phyloP scores from a whole-genome alignment of 2,797 vertebrate genomes.

The Enteromius mattozi region DNA sequence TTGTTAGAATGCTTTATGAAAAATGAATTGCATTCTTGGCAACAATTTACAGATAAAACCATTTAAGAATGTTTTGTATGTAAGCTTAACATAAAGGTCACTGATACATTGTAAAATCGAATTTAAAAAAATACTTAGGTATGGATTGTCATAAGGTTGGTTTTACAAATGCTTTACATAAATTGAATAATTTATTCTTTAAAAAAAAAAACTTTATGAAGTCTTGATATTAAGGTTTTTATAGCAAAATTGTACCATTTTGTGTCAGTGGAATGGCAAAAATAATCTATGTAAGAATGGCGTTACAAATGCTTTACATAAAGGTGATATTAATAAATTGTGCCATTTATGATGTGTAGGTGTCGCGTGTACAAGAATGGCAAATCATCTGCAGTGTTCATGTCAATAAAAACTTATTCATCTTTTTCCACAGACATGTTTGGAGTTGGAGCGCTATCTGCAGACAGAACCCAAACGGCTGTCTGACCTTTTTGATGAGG shows the following conservation, averaged over 20 bases:
- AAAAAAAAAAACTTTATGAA: too few relatives aligned
- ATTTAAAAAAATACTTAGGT: too few relatives aligned
- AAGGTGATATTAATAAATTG: background rate
- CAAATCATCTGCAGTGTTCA: background rate
- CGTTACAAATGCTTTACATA: background rate
- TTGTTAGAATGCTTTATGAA: background rate
- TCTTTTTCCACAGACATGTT: constrained; percentile 85
- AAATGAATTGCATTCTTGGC: background rate
- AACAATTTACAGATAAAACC: background rate
- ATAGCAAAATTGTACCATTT: background rate
- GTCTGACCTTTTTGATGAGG: constrained; percentile 92
- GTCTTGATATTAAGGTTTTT: background rate
- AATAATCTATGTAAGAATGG: background rate
- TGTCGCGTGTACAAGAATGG: background rate
- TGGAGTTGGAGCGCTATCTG: constrained; percentile 96
- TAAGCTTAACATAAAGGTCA: background rate
- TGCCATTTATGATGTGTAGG: background rate
- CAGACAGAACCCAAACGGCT: constrained; percentile 96
- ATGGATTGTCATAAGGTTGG: background rate
- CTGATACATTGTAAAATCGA: background rate
- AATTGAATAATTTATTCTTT: too few relatives aligned
- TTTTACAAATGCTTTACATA: background rate
- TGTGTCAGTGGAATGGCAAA: background rate
- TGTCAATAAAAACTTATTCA: background rate
- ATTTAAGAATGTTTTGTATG: background rate